Evolutionary conservation across 2,888 invertebrate genomes (phyloP).

Genomic region (Hecatera dysodea): DNA sequence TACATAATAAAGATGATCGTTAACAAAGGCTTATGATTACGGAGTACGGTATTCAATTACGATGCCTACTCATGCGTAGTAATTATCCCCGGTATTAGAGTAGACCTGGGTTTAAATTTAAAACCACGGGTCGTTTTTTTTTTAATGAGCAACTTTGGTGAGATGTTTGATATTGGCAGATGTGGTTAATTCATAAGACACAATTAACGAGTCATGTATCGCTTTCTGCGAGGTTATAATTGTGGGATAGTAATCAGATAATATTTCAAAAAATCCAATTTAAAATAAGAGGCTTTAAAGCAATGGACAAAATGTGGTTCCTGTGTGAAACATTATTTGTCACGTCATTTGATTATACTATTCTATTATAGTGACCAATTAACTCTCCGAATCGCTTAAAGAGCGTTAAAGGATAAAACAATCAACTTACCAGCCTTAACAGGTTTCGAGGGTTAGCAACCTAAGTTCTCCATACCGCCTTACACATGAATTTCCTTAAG

Average conservation of each 20-base stretch:
- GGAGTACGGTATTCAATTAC: conserved; percentile 41
- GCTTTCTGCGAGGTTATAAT: not conserved
- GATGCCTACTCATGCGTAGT: conserved; percentile 19
- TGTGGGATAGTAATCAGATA: not conserved
- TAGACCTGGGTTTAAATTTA: conserved; percentile 9
- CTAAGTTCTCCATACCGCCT: not conserved
- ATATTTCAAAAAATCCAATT: not conserved
- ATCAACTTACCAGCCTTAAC: conserved; percentile 12
- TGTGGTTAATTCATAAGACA: not conserved
- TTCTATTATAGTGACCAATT: no score
- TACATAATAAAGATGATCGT: conserved; percentile 42
- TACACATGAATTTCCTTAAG: conserved; percentile 21
- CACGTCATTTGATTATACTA: not conserved
- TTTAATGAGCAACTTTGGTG: conserved; percentile 26
- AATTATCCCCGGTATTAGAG: conserved; percentile 32
- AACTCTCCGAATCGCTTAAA: not conserved
- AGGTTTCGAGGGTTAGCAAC: conserved; percentile 13
- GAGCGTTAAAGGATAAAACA: not conserved
- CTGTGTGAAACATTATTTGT: not conserved
- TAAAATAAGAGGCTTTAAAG: not conserved
- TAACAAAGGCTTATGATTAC: conserved; percentile 36
- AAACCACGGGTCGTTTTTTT: conserved; percentile 15
- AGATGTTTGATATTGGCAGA: not conserved
- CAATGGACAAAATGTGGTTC: not conserved
- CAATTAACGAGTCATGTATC: not conserved